Conservation (phyloP, 92 coral and sea anemone species). For the Epizoanthus stellaris region DNA sequence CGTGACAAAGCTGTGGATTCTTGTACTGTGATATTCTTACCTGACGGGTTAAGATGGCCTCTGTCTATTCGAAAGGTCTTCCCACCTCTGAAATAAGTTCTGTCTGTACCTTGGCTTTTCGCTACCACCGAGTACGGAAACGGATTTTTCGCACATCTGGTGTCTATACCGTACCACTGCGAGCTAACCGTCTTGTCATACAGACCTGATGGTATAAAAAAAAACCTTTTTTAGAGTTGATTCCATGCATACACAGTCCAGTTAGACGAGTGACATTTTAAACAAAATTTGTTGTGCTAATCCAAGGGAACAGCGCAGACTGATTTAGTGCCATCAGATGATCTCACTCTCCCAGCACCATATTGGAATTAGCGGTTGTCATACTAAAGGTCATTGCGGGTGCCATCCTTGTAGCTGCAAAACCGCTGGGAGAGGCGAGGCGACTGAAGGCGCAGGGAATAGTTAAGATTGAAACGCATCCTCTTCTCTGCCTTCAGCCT, state of each 20-base stretch:
- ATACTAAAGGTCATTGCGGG: too few relatives aligned
- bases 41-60: slow-evolving; percentile 53
- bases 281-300: too few relatives aligned
- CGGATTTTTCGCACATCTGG: slow-evolving; percentile 11
- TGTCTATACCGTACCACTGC: slow-evolving; percentile 47
- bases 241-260: not conserved
- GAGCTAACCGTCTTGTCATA: slow-evolving; percentile 12
- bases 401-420: too few relatives aligned
- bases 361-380: too few relatives aligned
- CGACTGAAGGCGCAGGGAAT: too few relatives aligned
- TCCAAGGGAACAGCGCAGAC: too few relatives aligned
- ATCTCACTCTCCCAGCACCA: too few relatives aligned
- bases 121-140: slow-evolving; percentile 35
- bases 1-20: not conserved
- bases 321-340: too few relatives aligned
- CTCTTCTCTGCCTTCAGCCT: too few relatives aligned
- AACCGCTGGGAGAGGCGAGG: too few relatives aligned
- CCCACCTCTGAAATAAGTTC: slow-evolving; percentile 34
- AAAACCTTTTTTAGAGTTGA: not conserved
- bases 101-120: slow-evolving; percentile 31
- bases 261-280: too few relatives aligned
- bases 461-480: too few relatives aligned
- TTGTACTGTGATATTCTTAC: slow-evolving; percentile 1
- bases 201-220: slow-evolving; percentile 28
- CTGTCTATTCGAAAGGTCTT: slow-evolving; percentile 29